A percentile compares a stretch with the other conserved stretches of the same genome.
Conservation (phyloP, 1,140 invertebrate genomes). For the Halesus radiatus region DNA sequence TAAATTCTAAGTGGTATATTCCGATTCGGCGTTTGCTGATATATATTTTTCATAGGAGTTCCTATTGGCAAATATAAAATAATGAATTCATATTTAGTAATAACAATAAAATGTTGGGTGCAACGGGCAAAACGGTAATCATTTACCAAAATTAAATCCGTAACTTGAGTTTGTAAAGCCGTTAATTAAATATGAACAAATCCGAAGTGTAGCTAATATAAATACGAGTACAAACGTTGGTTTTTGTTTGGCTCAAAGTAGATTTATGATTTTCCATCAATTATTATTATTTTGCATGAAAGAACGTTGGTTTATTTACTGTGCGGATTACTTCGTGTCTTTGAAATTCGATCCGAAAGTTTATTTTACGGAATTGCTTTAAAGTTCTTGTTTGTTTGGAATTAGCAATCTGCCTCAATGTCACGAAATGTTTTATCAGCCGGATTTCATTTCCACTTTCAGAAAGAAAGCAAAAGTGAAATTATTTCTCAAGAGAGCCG, state of each 20-base stretch:
- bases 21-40: no score
- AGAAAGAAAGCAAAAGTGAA: no score
- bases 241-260: neutral
- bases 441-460: no score
- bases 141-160: no score
- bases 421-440: neutral
- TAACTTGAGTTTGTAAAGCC: neutral
- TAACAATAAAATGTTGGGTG: no score
- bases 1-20: no score
- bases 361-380: neutral
- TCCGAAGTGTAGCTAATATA: neutral
- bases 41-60: no score
- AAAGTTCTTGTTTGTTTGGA: constrained; percentile 9
- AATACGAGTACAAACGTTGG: neutral
- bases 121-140: no score
- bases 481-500: no score
- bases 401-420: constrained; percentile 19
- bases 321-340: constrained; percentile 10
- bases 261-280: constrained; percentile 15
- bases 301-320: neutral
- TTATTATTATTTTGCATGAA: constrained; percentile 5
- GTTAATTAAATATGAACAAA: neutral
- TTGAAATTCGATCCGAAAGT: constrained; percentile 7
- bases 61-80: no score
- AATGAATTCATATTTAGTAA: no score